Conservation (phyloP, 2,888 invertebrate genomes). For the Amiota minor region DNA sequence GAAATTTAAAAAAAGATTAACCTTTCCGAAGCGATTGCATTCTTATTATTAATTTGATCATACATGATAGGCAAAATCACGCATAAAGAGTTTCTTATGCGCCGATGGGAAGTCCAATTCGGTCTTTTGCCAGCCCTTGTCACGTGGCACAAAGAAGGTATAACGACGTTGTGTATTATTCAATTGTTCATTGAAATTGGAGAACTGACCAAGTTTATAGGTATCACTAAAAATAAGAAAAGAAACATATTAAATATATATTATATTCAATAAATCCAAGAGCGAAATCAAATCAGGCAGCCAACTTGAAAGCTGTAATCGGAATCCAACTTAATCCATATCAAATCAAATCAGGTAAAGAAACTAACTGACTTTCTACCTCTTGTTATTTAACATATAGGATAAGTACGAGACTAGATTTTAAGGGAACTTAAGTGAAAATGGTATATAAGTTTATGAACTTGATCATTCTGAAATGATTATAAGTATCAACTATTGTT, state of each 20-base stretch:
- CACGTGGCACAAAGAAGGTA: constrained; percentile 93
- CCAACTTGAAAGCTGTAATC: too few species aligned
- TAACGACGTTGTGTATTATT: constrained; percentile 84
- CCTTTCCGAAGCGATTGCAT: background rate
- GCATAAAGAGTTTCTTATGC: constrained; percentile 88
- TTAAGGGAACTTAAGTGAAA: too few species aligned
- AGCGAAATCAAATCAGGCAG: too few species aligned
- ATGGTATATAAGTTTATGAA: too few species aligned
- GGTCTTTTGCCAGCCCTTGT: constrained; percentile 90
- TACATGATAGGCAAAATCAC: constrained; percentile 86
- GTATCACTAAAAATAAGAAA: constrained; percentile 78
- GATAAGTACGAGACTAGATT: too few species aligned
- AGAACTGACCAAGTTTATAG: constrained; percentile 82
- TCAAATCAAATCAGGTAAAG: too few species aligned
- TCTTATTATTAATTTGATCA: constrained; percentile 62
- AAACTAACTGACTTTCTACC: too few species aligned
- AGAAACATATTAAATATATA: background rate
- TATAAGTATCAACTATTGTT: too few species aligned
- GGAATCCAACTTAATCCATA: too few species aligned
- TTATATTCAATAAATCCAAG: too few species aligned
- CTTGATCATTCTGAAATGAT: too few species aligned
- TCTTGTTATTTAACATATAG: too few species aligned
- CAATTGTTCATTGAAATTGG: constrained; percentile 85
- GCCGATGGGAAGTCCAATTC: constrained; percentile 84
- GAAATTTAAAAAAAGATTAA: constrained; percentile 60